These are phyloP conservation scores for Platyura marginata DNA, from an alignment of 1,140 invertebrate genomes.

Conservation along the genomic window DNA sequence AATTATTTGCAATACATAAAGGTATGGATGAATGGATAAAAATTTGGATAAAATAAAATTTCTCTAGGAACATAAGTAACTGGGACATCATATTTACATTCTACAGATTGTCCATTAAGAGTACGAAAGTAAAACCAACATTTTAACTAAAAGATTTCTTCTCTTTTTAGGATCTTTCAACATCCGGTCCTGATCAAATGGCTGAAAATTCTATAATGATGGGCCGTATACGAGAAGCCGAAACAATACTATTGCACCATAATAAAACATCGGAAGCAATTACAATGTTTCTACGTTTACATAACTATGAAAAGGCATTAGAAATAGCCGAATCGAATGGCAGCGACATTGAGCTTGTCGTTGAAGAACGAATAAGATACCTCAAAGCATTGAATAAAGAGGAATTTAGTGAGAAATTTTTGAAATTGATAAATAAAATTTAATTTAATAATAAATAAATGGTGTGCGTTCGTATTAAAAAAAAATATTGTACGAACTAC, in stretches of 20 bases:
- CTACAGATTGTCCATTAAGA: too few relatives aligned
- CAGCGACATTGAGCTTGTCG: slow-evolving; percentile 54
- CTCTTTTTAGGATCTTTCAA: slow-evolving; percentile 27
- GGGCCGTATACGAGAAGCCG: slow-evolving; percentile 62
- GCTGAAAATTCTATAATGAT: slow-evolving; percentile 67
- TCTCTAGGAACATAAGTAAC: too few relatives aligned
- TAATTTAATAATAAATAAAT: too few relatives aligned
- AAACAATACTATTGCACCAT: slow-evolving; percentile 62
- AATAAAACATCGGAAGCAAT: slow-evolving; percentile 61
- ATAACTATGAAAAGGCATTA: slow-evolving; percentile 75
- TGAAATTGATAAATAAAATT: slow-evolving; percentile 38
- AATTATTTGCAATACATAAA: slow-evolving; percentile 70
- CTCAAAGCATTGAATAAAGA: slow-evolving; percentile 50
- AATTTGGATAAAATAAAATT: too few relatives aligned
- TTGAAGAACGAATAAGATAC: slow-evolving; percentile 57
- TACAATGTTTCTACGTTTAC: slow-evolving; percentile 58
- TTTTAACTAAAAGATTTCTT: slow-evolving; percentile 1
- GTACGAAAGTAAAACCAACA: too few relatives aligned
- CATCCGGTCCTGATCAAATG: slow-evolving; percentile 35
- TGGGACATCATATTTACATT: too few relatives aligned
- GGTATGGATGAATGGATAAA: too few relatives aligned
- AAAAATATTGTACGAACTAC: too few relatives aligned
- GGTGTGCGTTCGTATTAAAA: too few relatives aligned
- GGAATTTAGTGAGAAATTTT: slow-evolving; percentile 56
- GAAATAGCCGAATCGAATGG: slow-evolving; percentile 70